Evolutionary conservation across 2,888 invertebrate species (phyloP).

Genomic region (Drosophila neonasuta): DNA sequence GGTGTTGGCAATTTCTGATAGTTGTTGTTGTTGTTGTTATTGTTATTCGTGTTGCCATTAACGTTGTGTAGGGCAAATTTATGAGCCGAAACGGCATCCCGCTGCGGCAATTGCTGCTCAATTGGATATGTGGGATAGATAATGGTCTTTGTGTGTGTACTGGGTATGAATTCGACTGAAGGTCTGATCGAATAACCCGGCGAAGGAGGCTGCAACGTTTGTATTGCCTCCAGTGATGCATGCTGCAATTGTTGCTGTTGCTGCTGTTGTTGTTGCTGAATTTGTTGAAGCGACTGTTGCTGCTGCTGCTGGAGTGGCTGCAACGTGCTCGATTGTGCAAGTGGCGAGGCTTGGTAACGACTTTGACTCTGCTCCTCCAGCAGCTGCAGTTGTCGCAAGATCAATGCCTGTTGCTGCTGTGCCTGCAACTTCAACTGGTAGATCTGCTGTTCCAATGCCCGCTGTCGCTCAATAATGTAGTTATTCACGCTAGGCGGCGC

Average conservation of each 20-base stretch:
- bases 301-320: constrained; percentile 55
- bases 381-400: constrained; percentile 86
- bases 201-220: constrained; percentile 70
- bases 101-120: constrained; percentile 84
- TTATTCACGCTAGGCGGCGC: constrained; percentile 68
- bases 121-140: constrained; percentile 79
- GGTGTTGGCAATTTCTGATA: constrained; percentile 59
- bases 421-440: constrained; percentile 86
- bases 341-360: constrained; percentile 52
- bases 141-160: constrained; percentile 72
- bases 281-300: constrained; percentile 26
- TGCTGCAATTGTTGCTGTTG: constrained; percentile 70
- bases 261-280: constrained; percentile 26
- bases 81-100: constrained; percentile 84
- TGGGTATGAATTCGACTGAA: constrained; percentile 82
- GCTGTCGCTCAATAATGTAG: constrained; percentile 84
- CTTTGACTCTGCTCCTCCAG: constrained; percentile 83
- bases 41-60: constrained; percentile 32
- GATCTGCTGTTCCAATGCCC: constrained; percentile 87
- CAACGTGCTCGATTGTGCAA: constrained; percentile 66
- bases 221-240: constrained; percentile 70
- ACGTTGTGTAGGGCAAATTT: constrained; percentile 68
- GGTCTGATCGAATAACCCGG: constrained; percentile 80
- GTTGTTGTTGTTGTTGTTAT: constrained; percentile 51
- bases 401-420: constrained; percentile 87